These are phyloP conservation scores for Cassiopea andromeda DNA, from an alignment of 30 jellyfish, hydroid and myxozoan species.

Conservation along the genomic window DNA sequence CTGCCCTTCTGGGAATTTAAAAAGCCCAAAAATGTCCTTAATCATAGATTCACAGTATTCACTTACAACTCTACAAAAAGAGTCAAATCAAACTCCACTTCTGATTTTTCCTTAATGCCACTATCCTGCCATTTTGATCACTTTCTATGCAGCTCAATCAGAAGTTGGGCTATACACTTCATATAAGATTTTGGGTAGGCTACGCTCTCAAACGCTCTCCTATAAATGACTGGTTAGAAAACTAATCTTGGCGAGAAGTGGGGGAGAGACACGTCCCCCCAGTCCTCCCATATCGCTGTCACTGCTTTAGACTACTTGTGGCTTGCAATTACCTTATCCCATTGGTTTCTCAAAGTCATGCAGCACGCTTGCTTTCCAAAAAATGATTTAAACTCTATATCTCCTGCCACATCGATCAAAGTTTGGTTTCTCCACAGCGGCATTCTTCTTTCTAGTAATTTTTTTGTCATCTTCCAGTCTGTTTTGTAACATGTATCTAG, in stretches of 20 bases:
- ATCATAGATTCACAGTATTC: no score
- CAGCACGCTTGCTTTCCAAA: constrained; percentile 39
- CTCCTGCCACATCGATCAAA: constrained; percentile 55
- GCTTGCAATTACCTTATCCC: background rate
- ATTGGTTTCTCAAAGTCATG: background rate
- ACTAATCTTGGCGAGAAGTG: background rate
- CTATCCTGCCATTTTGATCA: no score
- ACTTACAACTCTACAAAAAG: no score
- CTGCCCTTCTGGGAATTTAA: no score
- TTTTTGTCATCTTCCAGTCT: constrained; percentile 30
- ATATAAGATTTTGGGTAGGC: no score
- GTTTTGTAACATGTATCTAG: constrained; percentile 31
- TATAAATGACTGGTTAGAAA: background rate
- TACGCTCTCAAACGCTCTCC: background rate
- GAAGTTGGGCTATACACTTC: no score
- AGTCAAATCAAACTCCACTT: no score
- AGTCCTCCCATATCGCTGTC: background rate
- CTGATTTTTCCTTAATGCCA: no score
- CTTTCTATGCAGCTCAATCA: no score
- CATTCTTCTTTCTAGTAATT: constrained; percentile 14
- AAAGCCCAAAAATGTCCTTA: no score
- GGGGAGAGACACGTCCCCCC: background rate
- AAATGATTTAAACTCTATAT: constrained; percentile 23
- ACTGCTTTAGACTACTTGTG: no score
- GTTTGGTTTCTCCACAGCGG: constrained; percentile 52